A percentile compares a stretch with the other conserved stretches of the same genome.
Conservation (phyloP, 2,888 invertebrate species). For the Smittia aterrima region DNA sequence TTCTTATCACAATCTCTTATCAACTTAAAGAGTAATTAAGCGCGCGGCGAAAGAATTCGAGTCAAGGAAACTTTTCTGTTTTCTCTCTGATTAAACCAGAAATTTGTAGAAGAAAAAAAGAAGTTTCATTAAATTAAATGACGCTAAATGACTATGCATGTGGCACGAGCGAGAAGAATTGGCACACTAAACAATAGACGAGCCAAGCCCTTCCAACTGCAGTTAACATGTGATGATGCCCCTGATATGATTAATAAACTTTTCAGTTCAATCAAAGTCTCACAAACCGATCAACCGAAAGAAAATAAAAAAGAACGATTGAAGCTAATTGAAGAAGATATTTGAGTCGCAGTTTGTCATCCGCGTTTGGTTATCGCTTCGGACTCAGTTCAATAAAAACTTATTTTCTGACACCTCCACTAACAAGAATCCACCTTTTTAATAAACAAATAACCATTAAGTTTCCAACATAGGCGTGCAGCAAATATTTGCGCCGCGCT, state of each 20-base stretch:
- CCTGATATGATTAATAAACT: too few species aligned
- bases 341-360: not conserved
- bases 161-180: not conserved
- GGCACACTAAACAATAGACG: slow-evolving; percentile 17
- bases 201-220: slow-evolving; percentile 5
- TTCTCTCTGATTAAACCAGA: too few species aligned
- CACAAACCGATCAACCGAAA: too few species aligned
- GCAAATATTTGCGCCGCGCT: slow-evolving; percentile 5
- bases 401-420: slow-evolving; percentile 19
- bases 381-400: not conserved
- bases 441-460: slow-evolving; percentile 17
- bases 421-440: not conserved
- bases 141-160: not conserved
- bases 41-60: too few species aligned
- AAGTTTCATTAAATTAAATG: not conserved
- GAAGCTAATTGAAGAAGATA: not conserved
- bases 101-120: too few species aligned
- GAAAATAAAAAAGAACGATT: too few species aligned
- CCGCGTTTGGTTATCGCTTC: not conserved
- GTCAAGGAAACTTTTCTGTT: too few species aligned
- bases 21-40: too few species aligned
- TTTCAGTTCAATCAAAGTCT: too few species aligned
- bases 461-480: slow-evolving; percentile 17
- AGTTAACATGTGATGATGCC: too few species aligned
- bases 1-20: too few species aligned